Evolutionary conservation across 2,797 vertebrate species (phyloP), one percentile per base, ranked within the genome.

Genomic region (Choloepus didactylus): DNA sequence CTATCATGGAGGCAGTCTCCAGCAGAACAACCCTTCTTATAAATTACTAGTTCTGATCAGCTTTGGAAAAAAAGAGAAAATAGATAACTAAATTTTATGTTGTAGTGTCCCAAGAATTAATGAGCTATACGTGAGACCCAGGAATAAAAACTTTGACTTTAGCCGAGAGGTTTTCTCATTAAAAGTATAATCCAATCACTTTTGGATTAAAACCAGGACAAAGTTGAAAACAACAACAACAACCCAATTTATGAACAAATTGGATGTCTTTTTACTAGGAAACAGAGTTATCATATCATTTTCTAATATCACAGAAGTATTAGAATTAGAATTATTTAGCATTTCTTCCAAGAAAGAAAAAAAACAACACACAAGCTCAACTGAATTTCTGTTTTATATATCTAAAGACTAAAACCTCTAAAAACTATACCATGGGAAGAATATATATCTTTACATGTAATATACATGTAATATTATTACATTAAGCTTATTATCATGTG

Each of bases 281-380:
- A 89, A 76, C 67, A 44, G 62, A 5, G 9, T 66, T 81, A 51
- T 73, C 15, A 19, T 49, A 35, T 72, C 31, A 88, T 95, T 93
- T 94, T 88, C 14, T 75, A 95, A 69, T 80, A 66, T 2, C 11
- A 92, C 10, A 66, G 64, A 81, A 16, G 29, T 83, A 77, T 49
- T 31, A 94, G 19, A 87, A 92, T 75, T 75, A 87, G 6, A 79
- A 41, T 85, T 85, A 85, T 27, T 89, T 87, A 92, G 9, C 46
- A 93, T 84, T 93, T 95, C 6, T 87, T 64, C 56, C 87, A 80
- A 89, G n/a, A 86, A 76, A 93, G 14, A 62, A 41, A 77, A 93
- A 77, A 91, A 86, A 76, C 7, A 77, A 67, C 12, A 80, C 11
- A 83, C 49, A 84, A 70, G 29, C 66, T 89, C 15, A 60, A 84